Conservation (phyloP, 2,797 vertebrate species). For the Botia kubotai region DNA sequence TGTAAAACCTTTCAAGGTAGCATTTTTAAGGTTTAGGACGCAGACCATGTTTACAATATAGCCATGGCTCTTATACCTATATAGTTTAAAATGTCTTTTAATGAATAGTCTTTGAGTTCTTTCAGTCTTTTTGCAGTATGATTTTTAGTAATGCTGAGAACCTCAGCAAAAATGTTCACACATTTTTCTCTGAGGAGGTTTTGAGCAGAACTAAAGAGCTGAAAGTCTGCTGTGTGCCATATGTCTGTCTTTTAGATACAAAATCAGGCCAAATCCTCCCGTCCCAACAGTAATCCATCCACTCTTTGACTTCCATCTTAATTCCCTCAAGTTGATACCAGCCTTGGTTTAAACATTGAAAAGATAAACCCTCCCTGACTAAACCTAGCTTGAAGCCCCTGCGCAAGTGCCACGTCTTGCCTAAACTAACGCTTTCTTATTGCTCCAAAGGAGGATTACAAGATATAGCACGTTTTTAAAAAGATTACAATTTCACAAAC, state of each 20-base stretch:
- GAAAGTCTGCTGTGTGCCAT: slow-evolving; percentile 36
- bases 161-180: background rate
- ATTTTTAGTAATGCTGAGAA: background rate
- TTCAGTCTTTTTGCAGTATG: background rate
- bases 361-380: slow-evolving; percentile 46
- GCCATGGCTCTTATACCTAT: background rate
- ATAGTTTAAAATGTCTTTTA: background rate
- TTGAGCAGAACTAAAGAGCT: slow-evolving; percentile 18
- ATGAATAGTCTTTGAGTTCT: background rate
- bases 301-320: slow-evolving; percentile 37
- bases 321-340: slow-evolving; percentile 42
- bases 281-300: slow-evolving; percentile 37
- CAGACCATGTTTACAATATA: background rate
- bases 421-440: slow-evolving; percentile 21
- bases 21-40: too few relatives aligned
- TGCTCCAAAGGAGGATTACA: slow-evolving; percentile 46
- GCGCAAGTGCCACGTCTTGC: slow-evolving; percentile 8
- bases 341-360: slow-evolving; percentile 29
- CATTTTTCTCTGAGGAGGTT: slow-evolving; percentile 12
- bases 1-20: too few relatives aligned
- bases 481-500: slow-evolving; percentile 26
- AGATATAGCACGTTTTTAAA: slow-evolving; percentile 35
- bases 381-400: slow-evolving; percentile 38
- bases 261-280: slow-evolving; percentile 44
- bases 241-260: slow-evolving; percentile 34